phyloP scores from a whole-genome alignment of 2,113 vertebrate genomes.

The Aegithalos caudatus region DNA sequence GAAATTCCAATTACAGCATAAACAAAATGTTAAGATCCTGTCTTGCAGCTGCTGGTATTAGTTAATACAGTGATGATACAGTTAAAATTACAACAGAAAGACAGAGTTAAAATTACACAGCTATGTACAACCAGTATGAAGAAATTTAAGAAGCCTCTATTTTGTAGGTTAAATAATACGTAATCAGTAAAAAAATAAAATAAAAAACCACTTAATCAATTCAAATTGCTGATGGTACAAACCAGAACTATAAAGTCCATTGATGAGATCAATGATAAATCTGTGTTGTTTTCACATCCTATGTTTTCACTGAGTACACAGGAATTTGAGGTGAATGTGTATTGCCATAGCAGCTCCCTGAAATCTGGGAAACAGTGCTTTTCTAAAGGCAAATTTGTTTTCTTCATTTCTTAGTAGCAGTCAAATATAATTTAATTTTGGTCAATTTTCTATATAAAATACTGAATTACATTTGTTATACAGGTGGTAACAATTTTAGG shows the following conservation, averaged over 20 bases:
- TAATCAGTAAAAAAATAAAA: background rate
- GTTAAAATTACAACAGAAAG: background rate
- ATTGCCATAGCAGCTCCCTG: background rate
- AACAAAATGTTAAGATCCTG: background rate
- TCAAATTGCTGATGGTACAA: background rate
- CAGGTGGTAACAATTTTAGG: background rate
- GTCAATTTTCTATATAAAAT: background rate
- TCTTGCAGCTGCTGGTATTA: background rate
- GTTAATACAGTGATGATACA: background rate
- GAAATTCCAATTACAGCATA: background rate
- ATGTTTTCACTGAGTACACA: background rate
- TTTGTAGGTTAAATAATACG: background rate
- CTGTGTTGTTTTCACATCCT: background rate
- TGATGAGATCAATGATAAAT: background rate
- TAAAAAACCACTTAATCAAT: background rate
- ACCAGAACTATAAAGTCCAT: background rate
- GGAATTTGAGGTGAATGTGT: background rate
- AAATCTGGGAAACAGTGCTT: background rate
- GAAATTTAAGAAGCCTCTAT: background rate
- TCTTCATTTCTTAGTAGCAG: background rate
- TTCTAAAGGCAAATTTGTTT: background rate
- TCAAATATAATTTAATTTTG: background rate
- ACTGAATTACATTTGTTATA: background rate
- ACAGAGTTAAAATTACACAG: background rate
- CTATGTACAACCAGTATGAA: background rate